Base-by-base conservation (phyloP, 1,140 invertebrate genomes). In the Camponotus pennsylvanicus region DNA sequence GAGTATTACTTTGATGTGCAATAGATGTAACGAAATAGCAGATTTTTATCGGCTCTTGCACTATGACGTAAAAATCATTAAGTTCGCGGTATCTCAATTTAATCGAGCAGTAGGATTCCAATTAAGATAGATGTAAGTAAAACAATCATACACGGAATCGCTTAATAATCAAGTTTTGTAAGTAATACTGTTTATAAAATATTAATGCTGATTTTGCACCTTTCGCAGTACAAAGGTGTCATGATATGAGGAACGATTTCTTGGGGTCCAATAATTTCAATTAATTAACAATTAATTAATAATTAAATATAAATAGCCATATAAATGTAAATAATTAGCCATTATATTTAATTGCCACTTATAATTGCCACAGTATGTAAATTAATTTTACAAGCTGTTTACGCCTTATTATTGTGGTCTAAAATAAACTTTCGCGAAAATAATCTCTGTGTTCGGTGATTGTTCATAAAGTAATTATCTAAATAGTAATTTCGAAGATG, bases 331-430 rank as follows among this genome's bases (percentile, higher is more conserved):
- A 27, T 27, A 27, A 27, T 27, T 27, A 27, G 0, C 27, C 1
- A 1, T 27, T 27, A 27, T 34, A 61, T 21, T n/a, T 61, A 82
- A 83, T 73, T 45, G 59, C 79, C 34, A 42, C 13, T 21, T 18
- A n/a, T 61, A 59, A 79, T 79, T 57, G 40, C 32, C 18, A 15
- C 13, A 55, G 3, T 83, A 27, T 27, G 27, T 27, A 75, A 73
- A 18, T 32, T 5, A 9, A 75, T 83, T 83, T 83, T 49, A 83
- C 13, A 55, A 73, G 18, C 18, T 70, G 45, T 73, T 82, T 80
- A 11, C 7, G 9, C 3, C 5, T 73, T 13, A 49, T n/a, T 37
- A 55, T 61, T 37, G 13, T 15, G 27, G 7, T 27, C 11, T 18
- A 45, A 13, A 15, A 67, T 52, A 27, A 6, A 49, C 45, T 66